Conservation (phyloP, 2,113 vertebrate species). For the Gallinago undulata region DNA sequence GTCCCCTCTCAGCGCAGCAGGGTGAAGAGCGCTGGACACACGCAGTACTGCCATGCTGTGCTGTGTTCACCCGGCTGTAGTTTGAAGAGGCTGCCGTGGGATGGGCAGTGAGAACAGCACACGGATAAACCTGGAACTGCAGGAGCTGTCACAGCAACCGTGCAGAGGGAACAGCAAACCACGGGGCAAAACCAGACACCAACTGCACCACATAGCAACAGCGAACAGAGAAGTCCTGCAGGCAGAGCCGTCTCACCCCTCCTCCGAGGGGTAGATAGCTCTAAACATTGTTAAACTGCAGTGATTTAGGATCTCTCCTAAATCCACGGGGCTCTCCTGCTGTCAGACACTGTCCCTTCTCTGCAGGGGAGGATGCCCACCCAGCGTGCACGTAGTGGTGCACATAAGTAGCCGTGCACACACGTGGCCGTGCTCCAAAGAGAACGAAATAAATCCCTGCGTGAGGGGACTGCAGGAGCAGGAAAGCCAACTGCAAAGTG, state of each 20-base stretch:
- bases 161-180: not conserved
- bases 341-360: not conserved
- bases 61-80: not conserved
- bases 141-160: slow-evolving; percentile 34
- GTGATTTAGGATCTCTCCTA: not conserved
- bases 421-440: not conserved
- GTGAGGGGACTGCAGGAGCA: not conserved
- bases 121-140: not conserved
- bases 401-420: not conserved
- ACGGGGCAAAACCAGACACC: not conserved
- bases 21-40: not conserved
- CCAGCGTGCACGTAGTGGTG: not conserved
- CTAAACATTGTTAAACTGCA: not conserved
- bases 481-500: not conserved
- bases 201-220: not conserved
- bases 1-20: not conserved
- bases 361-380: not conserved
- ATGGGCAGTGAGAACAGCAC: not conserved
- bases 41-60: not conserved
- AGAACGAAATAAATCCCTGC: not conserved
- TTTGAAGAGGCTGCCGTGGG: not conserved
- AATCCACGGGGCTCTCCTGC: too few relatives aligned
- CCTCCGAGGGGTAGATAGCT: not conserved
- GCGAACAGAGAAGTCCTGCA: not conserved
- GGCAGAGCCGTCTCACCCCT: not conserved